phyloP scores from a whole-genome alignment of 2,113 vertebrate species.

The Chlamydotis undulata region DNA sequence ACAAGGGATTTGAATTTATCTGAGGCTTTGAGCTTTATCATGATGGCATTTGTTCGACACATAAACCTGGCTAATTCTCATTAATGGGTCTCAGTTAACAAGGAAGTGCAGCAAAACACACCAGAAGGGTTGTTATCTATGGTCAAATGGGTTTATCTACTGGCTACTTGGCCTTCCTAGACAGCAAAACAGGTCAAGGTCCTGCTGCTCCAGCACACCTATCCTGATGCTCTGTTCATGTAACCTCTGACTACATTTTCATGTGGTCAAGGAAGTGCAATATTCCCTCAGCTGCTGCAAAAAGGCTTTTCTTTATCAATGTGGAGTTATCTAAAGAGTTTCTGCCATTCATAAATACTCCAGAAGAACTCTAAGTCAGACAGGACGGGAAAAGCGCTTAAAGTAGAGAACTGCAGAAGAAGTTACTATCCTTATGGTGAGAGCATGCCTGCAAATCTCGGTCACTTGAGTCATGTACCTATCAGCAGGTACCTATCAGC shows the following conservation, averaged over 20 bases:
- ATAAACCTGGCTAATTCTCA: background rate
- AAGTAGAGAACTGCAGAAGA: background rate
- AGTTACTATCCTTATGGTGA: no score
- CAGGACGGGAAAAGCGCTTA: background rate
- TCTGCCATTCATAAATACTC: background rate
- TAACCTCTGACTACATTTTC: background rate
- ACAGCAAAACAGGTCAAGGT: background rate
- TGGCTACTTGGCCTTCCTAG: background rate
- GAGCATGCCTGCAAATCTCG: background rate
- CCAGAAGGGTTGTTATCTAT: background rate
- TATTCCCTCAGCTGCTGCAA: background rate
- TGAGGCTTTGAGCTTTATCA: background rate
- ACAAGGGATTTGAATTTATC: background rate
- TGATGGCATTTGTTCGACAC: background rate
- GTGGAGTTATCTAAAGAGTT: background rate
- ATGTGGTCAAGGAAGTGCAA: background rate
- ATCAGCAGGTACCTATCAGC: background rate
- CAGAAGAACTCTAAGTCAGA: background rate
- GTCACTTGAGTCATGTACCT: background rate
- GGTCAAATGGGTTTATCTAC: background rate
- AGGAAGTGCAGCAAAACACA: background rate
- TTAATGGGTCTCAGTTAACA: background rate
- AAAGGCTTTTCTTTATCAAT: background rate
- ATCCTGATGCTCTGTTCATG: background rate
- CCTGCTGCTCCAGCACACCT: background rate